Conservation (phyloP, 2,113 vertebrate species). For the Brachyistius frenatus region DNA sequence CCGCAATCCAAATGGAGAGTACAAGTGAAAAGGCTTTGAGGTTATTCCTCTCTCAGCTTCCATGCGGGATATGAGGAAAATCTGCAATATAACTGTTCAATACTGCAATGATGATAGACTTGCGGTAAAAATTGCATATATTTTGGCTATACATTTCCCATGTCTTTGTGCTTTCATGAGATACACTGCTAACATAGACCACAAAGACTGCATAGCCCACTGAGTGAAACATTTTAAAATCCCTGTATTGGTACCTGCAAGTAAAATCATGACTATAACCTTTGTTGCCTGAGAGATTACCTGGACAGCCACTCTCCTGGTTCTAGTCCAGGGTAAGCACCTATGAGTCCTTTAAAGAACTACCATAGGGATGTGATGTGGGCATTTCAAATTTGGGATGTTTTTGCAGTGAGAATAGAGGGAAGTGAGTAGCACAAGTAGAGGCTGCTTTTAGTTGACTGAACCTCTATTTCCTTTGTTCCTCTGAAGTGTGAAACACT, state of each 20-base stretch:
- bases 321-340: not conserved
- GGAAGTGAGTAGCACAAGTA: not conserved
- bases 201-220: too few relatives aligned
- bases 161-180: too few relatives aligned
- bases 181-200: too few relatives aligned
- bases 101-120: too few relatives aligned
- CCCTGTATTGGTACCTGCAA: too few relatives aligned
- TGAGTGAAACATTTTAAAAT: too few relatives aligned
- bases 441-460: not conserved
- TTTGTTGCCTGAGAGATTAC: not conserved
- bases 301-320: not conserved
- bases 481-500: too few relatives aligned
- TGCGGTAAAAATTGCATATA: too few relatives aligned
- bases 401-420: not conserved
- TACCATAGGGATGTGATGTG: not conserved
- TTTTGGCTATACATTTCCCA: too few relatives aligned
- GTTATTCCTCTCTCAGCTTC: not conserved
- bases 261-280: not conserved
- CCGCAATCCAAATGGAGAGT: not conserved
- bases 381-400: not conserved
- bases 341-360: not conserved
- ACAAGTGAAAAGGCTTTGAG: not conserved
- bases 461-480: too few relatives aligned
- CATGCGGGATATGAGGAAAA: not conserved
- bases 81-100: too few relatives aligned